Percentiles rank a stretch among this genome's conserved stretches.
Evolutionary conservation across 2,113 vertebrate genomes (phyloP).

Genomic region (Toxotes chatareus): DNA sequence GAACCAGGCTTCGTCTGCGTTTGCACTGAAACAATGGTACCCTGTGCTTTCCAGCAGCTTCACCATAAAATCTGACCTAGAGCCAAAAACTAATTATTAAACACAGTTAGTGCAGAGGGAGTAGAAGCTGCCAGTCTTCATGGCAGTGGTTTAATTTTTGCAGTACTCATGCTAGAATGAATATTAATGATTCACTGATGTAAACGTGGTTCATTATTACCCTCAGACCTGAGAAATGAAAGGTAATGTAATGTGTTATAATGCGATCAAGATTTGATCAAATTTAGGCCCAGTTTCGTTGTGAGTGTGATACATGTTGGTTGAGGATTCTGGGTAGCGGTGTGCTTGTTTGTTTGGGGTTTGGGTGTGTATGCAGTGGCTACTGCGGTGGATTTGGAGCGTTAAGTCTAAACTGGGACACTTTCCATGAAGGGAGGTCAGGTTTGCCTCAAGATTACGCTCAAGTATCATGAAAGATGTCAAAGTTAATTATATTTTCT

Average conservation of each 20-base stretch:
- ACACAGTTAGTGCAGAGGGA: not conserved
- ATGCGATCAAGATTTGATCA: not conserved
- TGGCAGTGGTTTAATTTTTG: not conserved
- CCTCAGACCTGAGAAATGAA: not conserved
- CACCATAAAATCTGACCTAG: not conserved
- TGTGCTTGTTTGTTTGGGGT: conserved; percentile 11
- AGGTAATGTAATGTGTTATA: not conserved
- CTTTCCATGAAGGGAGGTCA: conserved; percentile 14
- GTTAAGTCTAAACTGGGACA: conserved; percentile 44
- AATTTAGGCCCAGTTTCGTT: not conserved
- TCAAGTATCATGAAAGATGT: conserved; percentile 11
- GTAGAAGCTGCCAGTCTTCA: not conserved
- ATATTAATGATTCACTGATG: not conserved
- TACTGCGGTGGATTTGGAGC: conserved; percentile 8
- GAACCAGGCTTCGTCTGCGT: not conserved
- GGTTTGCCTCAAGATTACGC: conserved; percentile 21
- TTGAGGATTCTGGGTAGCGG: not conserved
- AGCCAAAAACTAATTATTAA: not conserved
- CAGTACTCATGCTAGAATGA: not conserved
- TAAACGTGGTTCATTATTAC: not conserved
- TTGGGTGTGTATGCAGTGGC: conserved; percentile 18
- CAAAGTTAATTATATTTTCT: conserved; percentile 54
- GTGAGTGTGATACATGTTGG: not conserved
- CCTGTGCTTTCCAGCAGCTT: not conserved
- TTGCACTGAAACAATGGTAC: not conserved